These are phyloP conservation scores for Phoeniculus purpureus DNA, from an alignment of 2,797 vertebrate species.

Conservation along the genomic window DNA sequence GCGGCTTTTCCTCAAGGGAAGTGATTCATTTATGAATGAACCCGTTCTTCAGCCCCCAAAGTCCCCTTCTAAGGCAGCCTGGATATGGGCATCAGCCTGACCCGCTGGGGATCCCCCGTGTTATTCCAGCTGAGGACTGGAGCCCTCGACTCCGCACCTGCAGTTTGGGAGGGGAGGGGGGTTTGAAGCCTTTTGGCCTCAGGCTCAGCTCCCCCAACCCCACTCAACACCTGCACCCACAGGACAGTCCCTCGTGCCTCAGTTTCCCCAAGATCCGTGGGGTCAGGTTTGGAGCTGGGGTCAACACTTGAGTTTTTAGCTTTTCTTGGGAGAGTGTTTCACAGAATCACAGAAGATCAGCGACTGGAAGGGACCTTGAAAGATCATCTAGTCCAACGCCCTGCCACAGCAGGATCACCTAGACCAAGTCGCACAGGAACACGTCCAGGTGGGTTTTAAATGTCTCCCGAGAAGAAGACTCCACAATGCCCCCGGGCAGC, in stretches of 20 bases:
- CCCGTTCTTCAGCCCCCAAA: neutral
- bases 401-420: too few relatives aligned
- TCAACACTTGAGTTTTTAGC: neutral
- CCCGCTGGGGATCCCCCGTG: neutral
- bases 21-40: neutral
- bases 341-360: too few relatives aligned
- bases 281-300: neutral
- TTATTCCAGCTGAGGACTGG: neutral
- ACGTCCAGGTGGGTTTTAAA: too few relatives aligned
- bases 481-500: too few relatives aligned
- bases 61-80: fast-evolving
- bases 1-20: neutral
- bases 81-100: neutral
- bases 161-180: too few relatives aligned
- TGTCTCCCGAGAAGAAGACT: too few relatives aligned
- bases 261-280: neutral
- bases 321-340: neutral
- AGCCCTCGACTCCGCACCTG: fast-evolving
- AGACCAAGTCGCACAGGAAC: too few relatives aligned
- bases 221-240: fast-evolving
- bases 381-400: too few relatives aligned
- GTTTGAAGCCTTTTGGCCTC: neutral
- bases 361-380: too few relatives aligned
- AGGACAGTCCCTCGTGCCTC: neutral
- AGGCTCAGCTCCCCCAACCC: neutral